These are phyloP conservation scores for Sparidentex hasta DNA, from an alignment of 2,797 vertebrate genomes.

Conservation along the genomic window DNA sequence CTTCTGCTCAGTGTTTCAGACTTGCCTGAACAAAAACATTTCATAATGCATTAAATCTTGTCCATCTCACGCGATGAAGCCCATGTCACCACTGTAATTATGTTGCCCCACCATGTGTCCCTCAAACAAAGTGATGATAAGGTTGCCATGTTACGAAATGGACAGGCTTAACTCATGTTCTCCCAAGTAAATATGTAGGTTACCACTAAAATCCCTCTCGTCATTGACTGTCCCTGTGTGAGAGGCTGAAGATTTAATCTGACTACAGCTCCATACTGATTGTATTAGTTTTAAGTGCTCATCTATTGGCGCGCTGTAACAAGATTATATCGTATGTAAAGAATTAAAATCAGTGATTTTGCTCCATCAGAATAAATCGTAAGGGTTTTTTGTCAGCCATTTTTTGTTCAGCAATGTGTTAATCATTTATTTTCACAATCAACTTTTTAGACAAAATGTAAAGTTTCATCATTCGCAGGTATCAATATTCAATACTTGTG, in stretches of 20 bases:
- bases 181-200: constrained; percentile 38
- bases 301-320: neutral
- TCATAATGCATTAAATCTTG: neutral
- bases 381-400: neutral
- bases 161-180: constrained; percentile 15
- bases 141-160: neutral
- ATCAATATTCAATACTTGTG: neutral
- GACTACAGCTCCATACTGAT: constrained; percentile 1
- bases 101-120: neutral
- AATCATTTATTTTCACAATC: too few relatives aligned
- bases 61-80: neutral
- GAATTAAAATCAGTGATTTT: constrained; percentile 6
- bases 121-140: constrained; percentile 21
- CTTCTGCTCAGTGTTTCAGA: neutral
- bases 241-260: constrained; percentile 33
- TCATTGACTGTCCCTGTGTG: constrained; percentile 12
- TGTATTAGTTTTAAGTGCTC: constrained; percentile 28
- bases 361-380: neutral
- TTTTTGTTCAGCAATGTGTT: neutral
- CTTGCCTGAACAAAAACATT: neutral
- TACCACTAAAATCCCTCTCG: constrained; percentile 35
- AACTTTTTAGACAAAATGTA: neutral
- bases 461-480: neutral
- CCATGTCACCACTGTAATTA: neutral
- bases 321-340: constrained; percentile 14